phyloP scores from a whole-genome alignment of 2,797 vertebrate species.

The Microtus agrestis region DNA sequence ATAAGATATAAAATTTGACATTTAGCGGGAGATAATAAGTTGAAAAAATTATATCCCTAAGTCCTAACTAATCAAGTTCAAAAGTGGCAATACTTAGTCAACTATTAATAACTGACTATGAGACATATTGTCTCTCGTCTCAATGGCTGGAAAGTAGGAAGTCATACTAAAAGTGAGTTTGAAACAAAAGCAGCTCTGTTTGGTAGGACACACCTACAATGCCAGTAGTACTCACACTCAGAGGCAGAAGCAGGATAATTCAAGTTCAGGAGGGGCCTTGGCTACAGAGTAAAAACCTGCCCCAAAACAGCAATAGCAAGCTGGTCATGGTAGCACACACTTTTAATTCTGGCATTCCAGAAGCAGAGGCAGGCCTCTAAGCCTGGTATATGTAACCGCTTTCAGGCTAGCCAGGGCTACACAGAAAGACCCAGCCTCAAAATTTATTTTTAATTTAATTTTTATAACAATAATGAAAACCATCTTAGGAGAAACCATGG shows the following conservation, averaged over 20 bases:
- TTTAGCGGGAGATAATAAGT: slow-evolving; percentile 1
- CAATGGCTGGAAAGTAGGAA: not conserved
- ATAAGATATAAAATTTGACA: slow-evolving; percentile 52
- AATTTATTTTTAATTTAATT: not conserved
- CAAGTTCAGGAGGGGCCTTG: not conserved
- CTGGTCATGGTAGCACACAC: not conserved
- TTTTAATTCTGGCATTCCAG: not conserved
- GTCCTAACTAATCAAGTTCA: slow-evolving; percentile 26
- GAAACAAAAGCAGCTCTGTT: not conserved
- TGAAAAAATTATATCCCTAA: slow-evolving; percentile 48
- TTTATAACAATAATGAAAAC: not conserved
- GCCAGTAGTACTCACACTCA: not conserved
- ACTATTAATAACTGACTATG: not conserved
- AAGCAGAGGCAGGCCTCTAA: not conserved
- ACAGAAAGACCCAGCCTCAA: not conserved
- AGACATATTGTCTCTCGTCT: not conserved
- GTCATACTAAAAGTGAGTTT: not conserved
- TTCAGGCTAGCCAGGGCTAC: not conserved
- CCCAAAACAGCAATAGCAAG: not conserved
- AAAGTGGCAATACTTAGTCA: not conserved
- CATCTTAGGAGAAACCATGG: not conserved
- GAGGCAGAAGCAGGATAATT: not conserved
- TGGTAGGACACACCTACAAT: not conserved
- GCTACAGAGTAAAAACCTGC: not conserved
- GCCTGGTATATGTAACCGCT: not conserved